These are phyloP conservation scores for Ormyrus nitidulus DNA, from an alignment of 2,888 invertebrate species.

Conservation along the genomic window DNA sequence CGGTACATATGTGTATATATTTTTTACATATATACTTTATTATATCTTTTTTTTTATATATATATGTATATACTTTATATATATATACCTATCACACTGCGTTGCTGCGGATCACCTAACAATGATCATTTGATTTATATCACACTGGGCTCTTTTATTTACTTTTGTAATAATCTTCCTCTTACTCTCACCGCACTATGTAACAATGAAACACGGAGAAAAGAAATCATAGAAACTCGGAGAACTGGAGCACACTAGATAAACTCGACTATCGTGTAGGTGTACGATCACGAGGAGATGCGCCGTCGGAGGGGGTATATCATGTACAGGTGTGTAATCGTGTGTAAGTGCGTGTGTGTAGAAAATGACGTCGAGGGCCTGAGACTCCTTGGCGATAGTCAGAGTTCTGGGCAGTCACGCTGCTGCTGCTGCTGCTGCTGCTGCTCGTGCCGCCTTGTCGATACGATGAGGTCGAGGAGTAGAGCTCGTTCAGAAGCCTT, in stretches of 20 bases:
- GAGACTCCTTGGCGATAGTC: conserved; percentile 57
- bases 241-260: conserved; percentile 69
- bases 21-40: conserved; percentile 43
- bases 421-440: conserved; percentile 62
- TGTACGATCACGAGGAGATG: conserved; percentile 58
- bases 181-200: conserved; percentile 54
- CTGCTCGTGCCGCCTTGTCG: conserved; percentile 5
- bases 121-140: conserved; percentile 63
- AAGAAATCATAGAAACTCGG: conserved; percentile 56
- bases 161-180: conserved; percentile 44
- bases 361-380: conserved; percentile 48
- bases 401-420: conserved; percentile 64
- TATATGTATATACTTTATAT: conserved; percentile 57
- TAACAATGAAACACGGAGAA: conserved; percentile 45
- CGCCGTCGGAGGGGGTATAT: conserved; percentile 17
- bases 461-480: conserved; percentile 46
- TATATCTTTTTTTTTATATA: conserved; percentile 43
- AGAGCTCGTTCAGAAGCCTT: conserved; percentile 65
- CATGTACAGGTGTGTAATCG: conserved; percentile 20
- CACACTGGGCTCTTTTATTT: conserved; percentile 66
- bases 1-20: conserved; percentile 52
- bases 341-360: background rate
- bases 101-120: conserved; percentile 55
- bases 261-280: conserved; percentile 48
- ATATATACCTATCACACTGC: conserved; percentile 60